A percentile compares a stretch with the other conserved stretches of the same genome.
Evolutionary conservation across 2,113 vertebrate genomes (phyloP).

Genomic region (Ceuthmochares aereus): DNA sequence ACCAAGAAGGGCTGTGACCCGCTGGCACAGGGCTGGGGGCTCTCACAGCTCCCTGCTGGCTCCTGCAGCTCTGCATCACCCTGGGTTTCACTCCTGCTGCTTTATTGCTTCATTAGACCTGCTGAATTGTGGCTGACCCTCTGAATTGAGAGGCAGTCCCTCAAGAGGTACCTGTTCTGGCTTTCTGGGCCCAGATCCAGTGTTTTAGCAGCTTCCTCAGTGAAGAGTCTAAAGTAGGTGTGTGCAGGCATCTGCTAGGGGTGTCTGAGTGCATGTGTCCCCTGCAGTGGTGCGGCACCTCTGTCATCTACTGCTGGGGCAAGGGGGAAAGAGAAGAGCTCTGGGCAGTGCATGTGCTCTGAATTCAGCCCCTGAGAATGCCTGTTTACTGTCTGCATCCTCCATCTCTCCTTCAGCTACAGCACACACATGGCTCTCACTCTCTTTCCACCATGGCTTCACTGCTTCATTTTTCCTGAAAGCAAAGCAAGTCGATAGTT

Average conservation of each 20-base stretch:
- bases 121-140: background rate
- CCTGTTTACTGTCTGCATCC: background rate
- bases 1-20: background rate
- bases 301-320: background rate
- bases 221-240: background rate
- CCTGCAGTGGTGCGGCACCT: fast-evolving
- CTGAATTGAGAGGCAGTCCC: background rate
- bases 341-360: background rate
- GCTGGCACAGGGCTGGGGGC: fast-evolving
- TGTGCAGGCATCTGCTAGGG: fast-evolving
- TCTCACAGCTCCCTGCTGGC: background rate
- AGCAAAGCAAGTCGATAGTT: background rate
- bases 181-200: background rate
- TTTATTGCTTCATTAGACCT: background rate
- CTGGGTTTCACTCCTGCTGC: background rate
- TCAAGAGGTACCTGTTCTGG: background rate
- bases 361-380: background rate
- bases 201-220: background rate
- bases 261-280: fast-evolving
- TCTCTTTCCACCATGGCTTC: background rate
- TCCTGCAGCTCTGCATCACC: background rate
- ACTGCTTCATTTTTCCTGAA: background rate
- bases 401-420: background rate
- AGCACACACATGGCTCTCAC: fast-evolving
- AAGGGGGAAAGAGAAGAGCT: background rate